Conservation (phyloP, 2,888 invertebrate species). For the Xestia sexstrigata region DNA sequence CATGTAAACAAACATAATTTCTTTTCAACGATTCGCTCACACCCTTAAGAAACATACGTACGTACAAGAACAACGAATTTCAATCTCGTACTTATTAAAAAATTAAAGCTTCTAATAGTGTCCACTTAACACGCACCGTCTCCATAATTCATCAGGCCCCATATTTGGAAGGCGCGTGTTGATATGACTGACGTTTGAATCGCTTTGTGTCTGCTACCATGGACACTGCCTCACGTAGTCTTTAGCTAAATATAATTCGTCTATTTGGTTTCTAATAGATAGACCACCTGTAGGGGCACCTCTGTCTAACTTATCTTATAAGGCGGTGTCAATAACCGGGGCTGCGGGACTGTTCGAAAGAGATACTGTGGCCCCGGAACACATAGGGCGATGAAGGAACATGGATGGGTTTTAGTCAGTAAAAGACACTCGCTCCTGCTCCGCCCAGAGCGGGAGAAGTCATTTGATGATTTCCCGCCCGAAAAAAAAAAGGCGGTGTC, state of each 20-base stretch:
- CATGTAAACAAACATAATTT: background rate
- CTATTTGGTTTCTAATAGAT: constrained; percentile 12
- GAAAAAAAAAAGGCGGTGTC: background rate
- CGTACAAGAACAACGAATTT: constrained; percentile 30
- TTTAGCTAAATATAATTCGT: constrained; percentile 37
- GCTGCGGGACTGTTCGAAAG: too few relatives aligned
- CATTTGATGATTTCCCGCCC: too few relatives aligned
- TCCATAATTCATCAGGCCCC: constrained; percentile 77
- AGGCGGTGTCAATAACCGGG: background rate
- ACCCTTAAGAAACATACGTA: constrained; percentile 29
- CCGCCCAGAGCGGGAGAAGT: too few relatives aligned
- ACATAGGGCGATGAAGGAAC: too few relatives aligned
- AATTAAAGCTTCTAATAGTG: constrained; percentile 44
- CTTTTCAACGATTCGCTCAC: background rate
- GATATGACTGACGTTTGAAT: constrained; percentile 81
- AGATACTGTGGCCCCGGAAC: too few relatives aligned
- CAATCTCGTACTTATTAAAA: constrained; percentile 26
- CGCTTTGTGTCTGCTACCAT: constrained; percentile 58
- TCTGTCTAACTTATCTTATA: background rate
- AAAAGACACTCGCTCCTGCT: too few relatives aligned
- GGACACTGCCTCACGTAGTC: constrained; percentile 43
- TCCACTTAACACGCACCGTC: constrained; percentile 66
- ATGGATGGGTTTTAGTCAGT: too few relatives aligned
- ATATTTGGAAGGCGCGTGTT: constrained; percentile 77
- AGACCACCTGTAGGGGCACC: background rate